Base-by-base conservation (phyloP, 2,888 invertebrate genomes). In the Meandrusa payeni region DNA sequence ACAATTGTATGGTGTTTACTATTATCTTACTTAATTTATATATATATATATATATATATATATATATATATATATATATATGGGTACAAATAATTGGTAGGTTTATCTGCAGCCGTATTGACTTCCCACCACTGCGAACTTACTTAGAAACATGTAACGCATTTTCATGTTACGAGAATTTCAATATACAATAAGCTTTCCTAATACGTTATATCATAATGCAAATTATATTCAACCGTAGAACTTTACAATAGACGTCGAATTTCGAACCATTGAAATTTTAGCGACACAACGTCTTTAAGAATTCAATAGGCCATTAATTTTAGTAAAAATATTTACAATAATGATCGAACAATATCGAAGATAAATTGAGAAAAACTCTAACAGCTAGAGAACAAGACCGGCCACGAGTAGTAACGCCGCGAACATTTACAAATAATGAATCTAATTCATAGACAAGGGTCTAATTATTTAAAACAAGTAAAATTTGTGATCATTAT, bases 271-370 rank as follows among this genome's bases (percentile, higher is more conserved):
- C 74, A 76, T 69, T 68, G 66, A 69, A 69, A 70, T 57, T 67
- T 73, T 77, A 80, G 76, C 76, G 78, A 82, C 77, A 82, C 76
- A n/a, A 76, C 78, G 64, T 69, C 68, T 74, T 72, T 71, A 74
- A 69, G 71, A 69, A 66, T 65, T 63, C 76, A 77, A 64, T 86
- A 85, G 83, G 83, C 85, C 83, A 76, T 82, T 73, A 72, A 77
- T 77, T 61, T 77, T 75, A 77, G 61, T 75, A 80, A 80, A n/a
- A 81, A 43, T 86, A 86, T 86, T 76, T 86, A 86, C 86, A 86
- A 65, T 81, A 80, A 80, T 75, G 76, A 76, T 61, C 75, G 76
- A 76, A 71, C 65, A 64, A 75, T 78, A 77, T 78, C 69, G 70
- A 81, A 85, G 71, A 79, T 81, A 85, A 82, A 76, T 76, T 82